Conservation (phyloP, 2,888 invertebrate genomes). For the Tipula unca region DNA sequence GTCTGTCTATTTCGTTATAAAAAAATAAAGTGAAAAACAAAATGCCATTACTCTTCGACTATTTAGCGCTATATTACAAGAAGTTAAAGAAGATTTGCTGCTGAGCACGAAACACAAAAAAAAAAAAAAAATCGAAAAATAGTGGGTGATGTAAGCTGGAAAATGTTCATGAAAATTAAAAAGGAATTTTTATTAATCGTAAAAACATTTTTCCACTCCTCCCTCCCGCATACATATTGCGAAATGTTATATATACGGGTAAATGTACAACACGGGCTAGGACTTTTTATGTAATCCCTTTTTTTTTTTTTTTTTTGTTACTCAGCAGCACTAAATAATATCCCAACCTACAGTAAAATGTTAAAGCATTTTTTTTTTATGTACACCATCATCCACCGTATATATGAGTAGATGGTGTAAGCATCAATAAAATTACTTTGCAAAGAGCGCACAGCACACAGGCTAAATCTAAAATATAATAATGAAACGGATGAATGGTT, state of each 20-base stretch:
- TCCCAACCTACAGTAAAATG: neutral
- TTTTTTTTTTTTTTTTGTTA: neutral
- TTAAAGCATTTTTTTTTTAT: neutral
- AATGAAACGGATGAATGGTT: neutral
- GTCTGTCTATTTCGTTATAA: neutral
- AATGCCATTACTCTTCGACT: neutral
- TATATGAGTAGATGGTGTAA: neutral
- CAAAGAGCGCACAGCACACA: neutral
- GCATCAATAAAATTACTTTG: neutral
- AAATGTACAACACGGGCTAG: neutral
- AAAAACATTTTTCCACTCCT: neutral
- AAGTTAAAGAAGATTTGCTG: neutral
- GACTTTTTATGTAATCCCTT: neutral
- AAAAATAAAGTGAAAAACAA: neutral
- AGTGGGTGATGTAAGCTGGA: neutral
- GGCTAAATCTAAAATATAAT: too few relatives aligned
- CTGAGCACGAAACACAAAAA: neutral
- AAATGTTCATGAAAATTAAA: neutral
- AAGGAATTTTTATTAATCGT: neutral
- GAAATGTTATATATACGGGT: neutral
- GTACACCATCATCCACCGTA: neutral
- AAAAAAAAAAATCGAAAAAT: neutral
- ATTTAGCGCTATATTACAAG: neutral
- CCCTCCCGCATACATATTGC: too few relatives aligned
- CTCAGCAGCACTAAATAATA: neutral